phyloP scores from a whole-genome alignment of 53 echinoderm and acorn worm species.

The Mesocentrotus franciscanus region DNA sequence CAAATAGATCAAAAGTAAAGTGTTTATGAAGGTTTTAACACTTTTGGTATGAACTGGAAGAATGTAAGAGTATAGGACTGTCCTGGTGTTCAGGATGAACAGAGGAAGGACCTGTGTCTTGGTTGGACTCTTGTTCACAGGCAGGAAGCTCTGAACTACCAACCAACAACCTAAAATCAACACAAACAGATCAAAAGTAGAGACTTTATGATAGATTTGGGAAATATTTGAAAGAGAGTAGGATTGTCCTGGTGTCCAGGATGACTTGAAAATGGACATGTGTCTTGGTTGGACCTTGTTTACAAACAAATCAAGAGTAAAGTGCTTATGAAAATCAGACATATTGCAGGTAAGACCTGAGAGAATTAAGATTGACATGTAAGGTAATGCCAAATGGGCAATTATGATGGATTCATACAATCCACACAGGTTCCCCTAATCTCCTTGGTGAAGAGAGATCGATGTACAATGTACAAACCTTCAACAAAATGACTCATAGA shows the following conservation, averaged over 20 bases:
- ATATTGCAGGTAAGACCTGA: too few species aligned
- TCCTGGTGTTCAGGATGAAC: conserved; percentile 16
- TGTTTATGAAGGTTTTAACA: conserved; percentile 42
- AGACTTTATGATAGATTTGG: not conserved
- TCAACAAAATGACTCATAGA: too few species aligned
- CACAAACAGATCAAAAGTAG: not conserved
- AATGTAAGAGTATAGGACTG: not conserved
- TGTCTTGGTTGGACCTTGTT: not conserved
- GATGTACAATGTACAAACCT: too few species aligned
- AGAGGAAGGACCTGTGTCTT: conserved; percentile 28
- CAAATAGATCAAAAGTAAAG: not conserved
- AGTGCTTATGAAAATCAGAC: too few species aligned
- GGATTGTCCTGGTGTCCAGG: not conserved
- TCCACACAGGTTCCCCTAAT: too few species aligned
- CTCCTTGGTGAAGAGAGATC: too few species aligned
- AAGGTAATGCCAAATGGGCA: too few species aligned
- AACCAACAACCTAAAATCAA: conserved; percentile 39
- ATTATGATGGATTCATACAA: too few species aligned
- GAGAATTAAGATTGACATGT: too few species aligned
- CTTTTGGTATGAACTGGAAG: conserved; percentile 27
- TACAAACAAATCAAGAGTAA: not conserved
- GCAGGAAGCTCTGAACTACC: conserved; percentile 65
- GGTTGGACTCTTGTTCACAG: conserved; percentile 58
- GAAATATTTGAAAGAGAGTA: not conserved
- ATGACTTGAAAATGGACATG: not conserved